These are phyloP conservation scores for Salmo trutta DNA, from an alignment of 2,797 vertebrate species.

Conservation along the genomic window DNA sequence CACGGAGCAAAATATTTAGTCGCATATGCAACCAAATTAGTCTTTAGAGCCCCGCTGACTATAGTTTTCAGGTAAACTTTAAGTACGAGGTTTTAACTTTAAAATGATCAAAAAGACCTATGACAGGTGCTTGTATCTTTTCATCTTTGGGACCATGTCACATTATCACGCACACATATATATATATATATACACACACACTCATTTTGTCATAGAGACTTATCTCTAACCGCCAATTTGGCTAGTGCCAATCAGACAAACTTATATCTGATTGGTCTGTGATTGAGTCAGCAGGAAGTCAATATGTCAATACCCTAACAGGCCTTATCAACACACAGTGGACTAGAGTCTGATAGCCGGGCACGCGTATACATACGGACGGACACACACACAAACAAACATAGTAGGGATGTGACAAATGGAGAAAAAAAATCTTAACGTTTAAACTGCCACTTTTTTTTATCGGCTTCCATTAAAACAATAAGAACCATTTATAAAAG, in stretches of 20 bases:
- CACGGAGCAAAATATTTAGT: neutral
- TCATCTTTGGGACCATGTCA: neutral
- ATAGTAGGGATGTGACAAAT: no score
- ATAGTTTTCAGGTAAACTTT: no score
- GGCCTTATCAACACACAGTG: slow-evolving; percentile 26
- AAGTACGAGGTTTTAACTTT: no score
- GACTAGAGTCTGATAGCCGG: slow-evolving; percentile 11
- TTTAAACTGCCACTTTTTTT: no score
- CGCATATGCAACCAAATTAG: neutral
- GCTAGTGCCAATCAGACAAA: neutral
- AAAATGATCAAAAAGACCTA: no score
- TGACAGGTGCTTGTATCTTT: neutral
- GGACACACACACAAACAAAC: neutral
- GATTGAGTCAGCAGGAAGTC: slow-evolving; percentile 46
- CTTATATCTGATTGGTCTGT: slow-evolving; percentile 15
- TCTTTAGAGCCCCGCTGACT: neutral
- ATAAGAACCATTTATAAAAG: no score
- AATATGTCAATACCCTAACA: slow-evolving; percentile 54
- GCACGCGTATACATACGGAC: slow-evolving; percentile 7
- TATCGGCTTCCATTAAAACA: no score
- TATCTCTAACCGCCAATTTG: slow-evolving; percentile 2
- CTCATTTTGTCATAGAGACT: neutral
- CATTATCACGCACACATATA: no score
- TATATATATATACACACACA: no score
- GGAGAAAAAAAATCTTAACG: no score